A percentile compares a stretch with the other conserved stretches of the same genome.
These are phyloP conservation scores for Oscheius sp. DNA, from an alignment of 2,888 invertebrate genomes.

Conservation along the genomic window DNA sequence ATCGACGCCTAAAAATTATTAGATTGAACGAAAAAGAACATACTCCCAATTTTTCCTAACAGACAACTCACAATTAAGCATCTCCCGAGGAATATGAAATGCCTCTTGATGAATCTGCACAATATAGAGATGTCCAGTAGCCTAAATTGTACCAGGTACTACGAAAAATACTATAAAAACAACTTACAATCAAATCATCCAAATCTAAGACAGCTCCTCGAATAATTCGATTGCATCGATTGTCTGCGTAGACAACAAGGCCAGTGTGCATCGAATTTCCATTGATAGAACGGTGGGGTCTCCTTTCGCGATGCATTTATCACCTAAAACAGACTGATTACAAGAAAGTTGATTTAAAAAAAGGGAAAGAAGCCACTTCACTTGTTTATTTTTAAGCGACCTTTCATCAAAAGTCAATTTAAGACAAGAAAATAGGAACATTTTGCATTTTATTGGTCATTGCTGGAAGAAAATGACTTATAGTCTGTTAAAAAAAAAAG, in stretches of 20 bases:
- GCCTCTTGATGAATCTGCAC: not conserved
- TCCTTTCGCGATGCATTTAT: too few relatives aligned
- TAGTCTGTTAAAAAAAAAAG: too few relatives aligned
- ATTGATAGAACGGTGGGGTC: too few relatives aligned
- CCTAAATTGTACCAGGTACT: not conserved
- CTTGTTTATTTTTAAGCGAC: too few relatives aligned
- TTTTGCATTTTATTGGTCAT: too few relatives aligned
- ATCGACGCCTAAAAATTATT: not conserved
- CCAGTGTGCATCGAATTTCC: not conserved
- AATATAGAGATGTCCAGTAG: not conserved
- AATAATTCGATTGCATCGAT: not conserved
- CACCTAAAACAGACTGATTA: too few relatives aligned
- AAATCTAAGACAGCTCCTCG: slow-evolving; percentile 8
- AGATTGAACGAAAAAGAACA: not conserved
- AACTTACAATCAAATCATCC: not conserved
- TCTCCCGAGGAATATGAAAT: not conserved
- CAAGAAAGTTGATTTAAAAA: too few relatives aligned
- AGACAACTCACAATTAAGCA: not conserved
- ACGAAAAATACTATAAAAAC: not conserved
- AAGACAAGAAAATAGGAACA: too few relatives aligned
- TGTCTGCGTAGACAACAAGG: not conserved
- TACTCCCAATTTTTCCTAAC: slow-evolving; percentile 10
- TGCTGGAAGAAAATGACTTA: too few relatives aligned
- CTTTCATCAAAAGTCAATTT: too few relatives aligned
- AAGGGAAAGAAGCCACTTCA: too few relatives aligned